Conservation (phyloP, 1,140 invertebrate species). For the Akabosia matsudoensis region DNA sequence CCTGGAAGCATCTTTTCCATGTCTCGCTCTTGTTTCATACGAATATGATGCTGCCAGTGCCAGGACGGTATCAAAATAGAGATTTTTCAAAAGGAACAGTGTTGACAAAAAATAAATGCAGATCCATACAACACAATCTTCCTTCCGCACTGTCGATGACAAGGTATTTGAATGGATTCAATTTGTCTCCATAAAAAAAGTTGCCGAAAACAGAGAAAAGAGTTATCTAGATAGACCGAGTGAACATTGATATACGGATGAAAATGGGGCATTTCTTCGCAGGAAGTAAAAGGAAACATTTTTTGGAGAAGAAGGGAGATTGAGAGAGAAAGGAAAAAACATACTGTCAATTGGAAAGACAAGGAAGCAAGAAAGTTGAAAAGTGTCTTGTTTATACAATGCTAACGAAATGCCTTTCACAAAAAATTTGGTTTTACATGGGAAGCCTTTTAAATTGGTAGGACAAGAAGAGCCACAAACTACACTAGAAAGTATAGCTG, state of each 20-base stretch:
- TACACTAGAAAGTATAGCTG: too few species aligned
- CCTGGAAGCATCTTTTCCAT: too few species aligned
- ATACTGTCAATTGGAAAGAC: not conserved
- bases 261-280: too few species aligned
- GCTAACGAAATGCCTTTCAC: not conserved
- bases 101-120: slow-evolving; percentile 25
- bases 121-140: slow-evolving; percentile 15
- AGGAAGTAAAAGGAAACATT: too few species aligned
- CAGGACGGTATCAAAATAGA: not conserved
- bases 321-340: not conserved
- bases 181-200: slow-evolving; percentile 18
- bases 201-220: not conserved
- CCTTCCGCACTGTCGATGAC: slow-evolving; percentile 17
- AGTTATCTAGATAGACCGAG: too few species aligned
- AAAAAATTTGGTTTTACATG: not conserved
- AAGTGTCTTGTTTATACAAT: not conserved
- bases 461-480: too few species aligned
- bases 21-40: not conserved
- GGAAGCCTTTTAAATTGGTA: slow-evolving; percentile 23
- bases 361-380: slow-evolving; percentile 6
- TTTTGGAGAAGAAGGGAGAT: too few species aligned
- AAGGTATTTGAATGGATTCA: slow-evolving; percentile 25
- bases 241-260: too few species aligned
- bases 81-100: slow-evolving; percentile 17
- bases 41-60: not conserved